These are phyloP conservation scores for Smittia sp. DNA, from an alignment of 2,888 invertebrate species.

Conservation along the genomic window DNA sequence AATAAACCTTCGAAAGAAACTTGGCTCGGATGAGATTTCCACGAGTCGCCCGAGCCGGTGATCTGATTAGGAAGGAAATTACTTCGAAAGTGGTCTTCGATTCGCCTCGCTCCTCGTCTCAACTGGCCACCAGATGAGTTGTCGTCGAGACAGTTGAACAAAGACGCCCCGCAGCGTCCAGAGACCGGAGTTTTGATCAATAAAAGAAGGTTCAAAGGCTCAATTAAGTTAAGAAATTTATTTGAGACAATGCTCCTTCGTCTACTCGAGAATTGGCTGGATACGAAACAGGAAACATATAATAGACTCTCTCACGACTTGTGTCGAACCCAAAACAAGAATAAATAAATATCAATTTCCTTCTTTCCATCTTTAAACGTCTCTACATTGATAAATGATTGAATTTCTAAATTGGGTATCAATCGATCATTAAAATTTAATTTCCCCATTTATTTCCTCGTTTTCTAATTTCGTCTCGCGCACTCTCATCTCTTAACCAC, in stretches of 20 bases:
- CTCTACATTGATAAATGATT: slow-evolving; percentile 1
- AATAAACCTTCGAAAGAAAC: too few relatives aligned
- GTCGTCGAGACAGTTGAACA: not conserved
- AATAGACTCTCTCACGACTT: too few relatives aligned
- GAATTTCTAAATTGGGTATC: not conserved
- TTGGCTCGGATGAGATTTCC: not conserved
- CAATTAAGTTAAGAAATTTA: slow-evolving; percentile 1
- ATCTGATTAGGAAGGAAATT: not conserved
- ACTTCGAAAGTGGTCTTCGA: not conserved
- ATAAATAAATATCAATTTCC: slow-evolving; percentile 6
- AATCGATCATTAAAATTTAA: not conserved
- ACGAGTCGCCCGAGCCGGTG: not conserved
- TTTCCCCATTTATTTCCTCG: not conserved
- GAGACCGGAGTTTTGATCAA: not conserved
- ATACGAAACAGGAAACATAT: too few relatives aligned
- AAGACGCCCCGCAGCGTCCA: too few relatives aligned
- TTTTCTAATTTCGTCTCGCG: not conserved
- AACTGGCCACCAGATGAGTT: not conserved
- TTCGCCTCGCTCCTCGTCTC: not conserved
- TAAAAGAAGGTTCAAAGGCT: not conserved
- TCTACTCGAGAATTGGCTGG: not conserved
- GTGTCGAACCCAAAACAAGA: too few relatives aligned
- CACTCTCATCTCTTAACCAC: not conserved
- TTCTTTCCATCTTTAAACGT: not conserved
- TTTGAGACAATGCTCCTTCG: not conserved